Conservation (phyloP, 1,140 invertebrate genomes). For the Drosophila pseudoananassae region DNA sequence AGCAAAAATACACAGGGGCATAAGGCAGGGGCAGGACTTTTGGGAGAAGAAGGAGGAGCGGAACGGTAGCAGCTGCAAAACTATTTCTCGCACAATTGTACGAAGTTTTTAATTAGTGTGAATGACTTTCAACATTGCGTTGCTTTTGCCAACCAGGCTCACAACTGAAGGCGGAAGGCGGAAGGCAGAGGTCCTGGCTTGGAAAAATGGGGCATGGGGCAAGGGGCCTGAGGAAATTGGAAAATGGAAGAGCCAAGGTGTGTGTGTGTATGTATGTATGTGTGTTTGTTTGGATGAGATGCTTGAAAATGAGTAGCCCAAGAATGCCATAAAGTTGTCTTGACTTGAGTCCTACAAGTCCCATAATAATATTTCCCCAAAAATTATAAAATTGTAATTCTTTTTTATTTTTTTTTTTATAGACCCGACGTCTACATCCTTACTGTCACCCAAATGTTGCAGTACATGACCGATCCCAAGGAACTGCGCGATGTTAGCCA, state of each 20-base stretch:
- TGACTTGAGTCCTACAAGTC: too few relatives aligned
- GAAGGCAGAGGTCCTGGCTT: slow-evolving; percentile 1
- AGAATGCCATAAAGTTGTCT: too few relatives aligned
- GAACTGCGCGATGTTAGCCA: slow-evolving; percentile 87
- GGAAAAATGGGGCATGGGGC: slow-evolving; percentile 1
- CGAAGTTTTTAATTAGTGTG: slow-evolving; percentile 84
- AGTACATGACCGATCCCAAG: slow-evolving; percentile 95
- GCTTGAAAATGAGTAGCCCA: slow-evolving; percentile 62
- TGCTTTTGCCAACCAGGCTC: slow-evolving; percentile 42
- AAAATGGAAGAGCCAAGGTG: slow-evolving; percentile 10
- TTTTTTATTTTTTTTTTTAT: slow-evolving; percentile 58
- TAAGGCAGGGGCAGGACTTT: slow-evolving; percentile 2
- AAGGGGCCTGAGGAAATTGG: slow-evolving; percentile 5
- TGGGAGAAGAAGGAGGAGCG: slow-evolving; percentile 13
- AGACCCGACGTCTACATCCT: slow-evolving; percentile 96
- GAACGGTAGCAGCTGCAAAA: slow-evolving; percentile 71
- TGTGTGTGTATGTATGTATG: too few relatives aligned
- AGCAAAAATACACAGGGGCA: slow-evolving; percentile 4
- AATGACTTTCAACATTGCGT: slow-evolving; percentile 80
- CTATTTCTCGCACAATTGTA: slow-evolving; percentile 81
- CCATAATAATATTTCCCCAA: too few relatives aligned
- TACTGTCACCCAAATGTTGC: slow-evolving; percentile 94
- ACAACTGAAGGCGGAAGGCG: slow-evolving; percentile 7
- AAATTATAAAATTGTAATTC: not conserved
- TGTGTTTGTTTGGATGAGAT: slow-evolving; percentile 59